phyloP scores from a whole-genome alignment of 2,888 invertebrate species.

The Mactromeris polynyma region DNA sequence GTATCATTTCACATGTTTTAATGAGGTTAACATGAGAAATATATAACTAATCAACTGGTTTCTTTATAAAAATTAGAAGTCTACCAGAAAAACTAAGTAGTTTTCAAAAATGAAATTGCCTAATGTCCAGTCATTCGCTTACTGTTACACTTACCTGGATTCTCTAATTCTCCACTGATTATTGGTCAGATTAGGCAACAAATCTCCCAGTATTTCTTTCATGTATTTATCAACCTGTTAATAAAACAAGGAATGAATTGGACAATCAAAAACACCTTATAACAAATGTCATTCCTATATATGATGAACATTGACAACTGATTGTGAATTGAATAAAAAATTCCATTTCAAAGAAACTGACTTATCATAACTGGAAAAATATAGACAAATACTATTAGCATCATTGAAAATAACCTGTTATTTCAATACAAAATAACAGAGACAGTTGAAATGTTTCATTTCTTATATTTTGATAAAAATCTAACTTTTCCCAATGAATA shows the following conservation, averaged over 20 bases:
- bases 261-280: neutral
- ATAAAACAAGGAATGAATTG: neutral
- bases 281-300: neutral
- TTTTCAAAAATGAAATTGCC: too few relatives aligned
- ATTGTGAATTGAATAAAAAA: neutral
- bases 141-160: conserved; percentile 90
- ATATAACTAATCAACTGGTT: too few relatives aligned
- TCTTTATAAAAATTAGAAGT: too few relatives aligned
- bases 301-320: neutral
- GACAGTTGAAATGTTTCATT: too few relatives aligned
- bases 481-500: too few relatives aligned
- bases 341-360: neutral
- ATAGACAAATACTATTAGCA: neutral
- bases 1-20: too few relatives aligned
- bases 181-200: conserved; percentile 93
- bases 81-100: too few relatives aligned
- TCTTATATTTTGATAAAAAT: too few relatives aligned
- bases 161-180: conserved; percentile 96
- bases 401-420: too few relatives aligned
- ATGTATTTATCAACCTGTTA: conserved; percentile 93
- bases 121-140: neutral
- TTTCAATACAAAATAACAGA: too few relatives aligned
- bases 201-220: conserved; percentile 93
- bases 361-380: neutral
- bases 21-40: too few relatives aligned